Conservation (phyloP, 2,888 invertebrate species). For the Cheilosia scutellata region DNA sequence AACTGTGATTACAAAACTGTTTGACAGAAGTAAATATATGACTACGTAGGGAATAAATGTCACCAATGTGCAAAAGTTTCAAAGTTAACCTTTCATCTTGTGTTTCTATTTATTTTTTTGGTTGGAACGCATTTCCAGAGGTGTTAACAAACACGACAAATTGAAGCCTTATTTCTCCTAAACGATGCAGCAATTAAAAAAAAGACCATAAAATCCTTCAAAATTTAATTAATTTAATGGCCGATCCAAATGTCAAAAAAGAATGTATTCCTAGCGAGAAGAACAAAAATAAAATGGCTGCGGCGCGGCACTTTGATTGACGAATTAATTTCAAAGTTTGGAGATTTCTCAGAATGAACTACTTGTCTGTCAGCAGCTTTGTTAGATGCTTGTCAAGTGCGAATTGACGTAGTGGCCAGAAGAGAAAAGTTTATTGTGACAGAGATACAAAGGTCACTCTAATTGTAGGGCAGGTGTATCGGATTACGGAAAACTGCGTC, state of each 20-base stretch:
- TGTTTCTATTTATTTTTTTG: constrained; percentile 4
- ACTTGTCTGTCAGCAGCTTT: constrained; percentile 36
- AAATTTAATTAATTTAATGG: background rate
- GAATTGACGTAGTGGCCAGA: constrained; percentile 20
- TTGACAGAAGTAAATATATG: background rate
- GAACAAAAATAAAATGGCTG: constrained; percentile 28
- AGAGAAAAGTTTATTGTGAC: constrained; percentile 13
- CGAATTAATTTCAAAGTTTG: constrained; percentile 34
- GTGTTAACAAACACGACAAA: constrained; percentile 32
- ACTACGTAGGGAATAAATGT: background rate
- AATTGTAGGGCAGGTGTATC: constrained; percentile 14
- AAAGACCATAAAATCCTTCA: constrained; percentile 41
- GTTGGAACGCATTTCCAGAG: background rate
- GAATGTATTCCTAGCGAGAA: background rate
- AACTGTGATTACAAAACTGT: background rate
- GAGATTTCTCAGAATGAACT: constrained; percentile 39
- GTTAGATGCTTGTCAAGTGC: constrained; percentile 37
- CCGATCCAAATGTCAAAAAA: constrained; percentile 23
- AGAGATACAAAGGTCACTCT: constrained; percentile 7
- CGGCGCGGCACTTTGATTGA: background rate
- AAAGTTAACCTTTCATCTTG: too few relatives aligned
- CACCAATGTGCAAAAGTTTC: too few relatives aligned
- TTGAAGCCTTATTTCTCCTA: constrained; percentile 1
- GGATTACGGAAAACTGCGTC: constrained; percentile 19
- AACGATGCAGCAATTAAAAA: constrained; percentile 16